phyloP scores from a whole-genome alignment of 2,797 vertebrate genomes.

The Manis crassicaudata region DNA sequence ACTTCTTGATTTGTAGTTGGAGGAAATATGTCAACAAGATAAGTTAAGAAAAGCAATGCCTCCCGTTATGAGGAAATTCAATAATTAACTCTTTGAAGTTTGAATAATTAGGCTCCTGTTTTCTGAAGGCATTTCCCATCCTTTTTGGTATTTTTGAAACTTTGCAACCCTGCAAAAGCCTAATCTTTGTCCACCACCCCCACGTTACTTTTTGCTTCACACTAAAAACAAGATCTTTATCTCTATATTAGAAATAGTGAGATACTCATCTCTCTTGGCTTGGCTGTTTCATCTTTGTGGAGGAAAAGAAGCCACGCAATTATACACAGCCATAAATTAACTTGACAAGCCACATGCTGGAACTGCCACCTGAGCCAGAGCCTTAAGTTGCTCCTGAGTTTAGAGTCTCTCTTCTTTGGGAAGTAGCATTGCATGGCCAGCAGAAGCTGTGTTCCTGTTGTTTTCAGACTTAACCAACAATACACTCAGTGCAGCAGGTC shows the following conservation, averaged over 20 bases:
- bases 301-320: conserved; percentile 78
- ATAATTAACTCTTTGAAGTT: conserved; percentile 34
- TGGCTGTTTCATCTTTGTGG: conserved; percentile 80
- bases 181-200: conserved; percentile 38
- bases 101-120: not conserved
- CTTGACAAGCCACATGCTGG: conserved; percentile 78
- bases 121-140: conserved; percentile 44
- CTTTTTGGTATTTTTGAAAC: conserved; percentile 37
- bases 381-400: conserved; percentile 78
- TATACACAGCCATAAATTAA: conserved; percentile 84
- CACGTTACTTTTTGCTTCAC: conserved; percentile 21
- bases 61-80: not conserved
- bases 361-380: conserved; percentile 54
- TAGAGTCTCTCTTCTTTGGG: conserved; percentile 48
- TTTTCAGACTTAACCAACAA: conserved; percentile 75
- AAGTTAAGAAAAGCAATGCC: not conserved
- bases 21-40: not conserved
- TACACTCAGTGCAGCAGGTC: not conserved
- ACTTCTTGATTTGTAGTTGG: conserved; percentile 18
- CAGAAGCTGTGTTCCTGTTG: conserved; percentile 71
- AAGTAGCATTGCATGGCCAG: conserved; percentile 61
- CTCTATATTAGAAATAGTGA: conserved; percentile 75
- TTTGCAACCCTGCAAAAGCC: conserved; percentile 29
- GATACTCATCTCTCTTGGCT: conserved; percentile 77
- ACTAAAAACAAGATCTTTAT: conserved; percentile 75